Base-by-base conservation (phyloP, 23 tunicate species). In the Halocynthia roretzi region DNA sequence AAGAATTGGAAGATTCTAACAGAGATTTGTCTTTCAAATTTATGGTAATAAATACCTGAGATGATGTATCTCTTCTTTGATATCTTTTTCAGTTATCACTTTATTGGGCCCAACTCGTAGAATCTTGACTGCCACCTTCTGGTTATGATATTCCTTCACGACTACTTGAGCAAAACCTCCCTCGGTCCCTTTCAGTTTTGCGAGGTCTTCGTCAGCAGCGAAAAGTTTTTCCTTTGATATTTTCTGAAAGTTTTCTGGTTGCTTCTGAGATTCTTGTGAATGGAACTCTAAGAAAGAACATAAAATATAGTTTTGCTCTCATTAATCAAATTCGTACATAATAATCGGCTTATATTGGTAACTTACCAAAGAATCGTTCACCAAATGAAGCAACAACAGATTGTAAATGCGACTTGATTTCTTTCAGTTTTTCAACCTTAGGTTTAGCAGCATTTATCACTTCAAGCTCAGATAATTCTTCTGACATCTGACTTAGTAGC, bases 161-260 rank as follows among this genome's bases (percentile, higher is more conserved):
- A 54, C 68, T 17, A 74, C 78, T 18, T 74, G 20, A n/a, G 64
- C 78, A 49, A 80, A 70, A 7, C 83, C 83, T 9, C 83, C 53
- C 10, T 60, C 78, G 20, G n/a, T 78, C 5, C 19, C 77, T 71
- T 68, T 80, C 6, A 80, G 20, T 12, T 70, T 70, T 51, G 49
- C 76, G 2, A 80, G 10, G 6, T 71, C 80, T 19, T 21, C 83
- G 10, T 80, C 56, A 22, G 18, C 56, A 12, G 20, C 56, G 31
- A 74, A 74, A 14, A 74, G 56, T 54, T 74, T 64, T 0, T 18
- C 56, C 31, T 12, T 54, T 14, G 62, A 62, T 14, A 74, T 74
- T 54, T 74, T 74, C 21, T 74, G 78, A 54, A 53, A 74, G 15
- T 62, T 54, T 74, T 74, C 78, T 14, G 56, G 44, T 31, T 31